phyloP scores from a whole-genome alignment of 2,113 vertebrate species.

The Rhinopomastus cyanomelas region DNA sequence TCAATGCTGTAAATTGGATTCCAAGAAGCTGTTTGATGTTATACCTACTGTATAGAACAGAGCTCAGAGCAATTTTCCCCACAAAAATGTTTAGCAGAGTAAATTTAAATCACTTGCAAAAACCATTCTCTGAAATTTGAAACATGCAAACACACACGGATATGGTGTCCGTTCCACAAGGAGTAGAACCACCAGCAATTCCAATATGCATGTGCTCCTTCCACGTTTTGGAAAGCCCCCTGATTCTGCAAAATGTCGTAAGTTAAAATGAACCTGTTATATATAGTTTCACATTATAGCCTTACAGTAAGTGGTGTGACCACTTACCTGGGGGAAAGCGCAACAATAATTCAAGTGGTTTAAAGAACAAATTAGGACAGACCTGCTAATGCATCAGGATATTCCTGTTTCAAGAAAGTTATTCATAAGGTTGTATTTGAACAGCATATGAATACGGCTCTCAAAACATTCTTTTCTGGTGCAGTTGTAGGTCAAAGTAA shows the following conservation, averaged over 20 bases:
- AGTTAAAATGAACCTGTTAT: neutral
- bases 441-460: neutral
- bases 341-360: neutral
- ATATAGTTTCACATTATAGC: slow-evolving; percentile 1
- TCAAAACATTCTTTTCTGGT: neutral
- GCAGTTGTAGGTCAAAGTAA: neutral
- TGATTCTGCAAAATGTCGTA: neutral
- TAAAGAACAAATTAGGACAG: slow-evolving; percentile 6
- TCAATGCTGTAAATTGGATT: slow-evolving; percentile 65
- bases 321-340: neutral
- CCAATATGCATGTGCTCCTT: neutral
- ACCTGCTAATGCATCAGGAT: neutral
- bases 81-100: slow-evolving; percentile 61
- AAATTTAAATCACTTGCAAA: slow-evolving; percentile 61
- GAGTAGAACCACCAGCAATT: slow-evolving; percentile 47
- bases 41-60: slow-evolving; percentile 40
- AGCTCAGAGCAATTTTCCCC: slow-evolving; percentile 53
- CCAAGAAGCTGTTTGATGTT: slow-evolving; percentile 68
- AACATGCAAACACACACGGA: slow-evolving; percentile 61
- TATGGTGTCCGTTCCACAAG: neutral
- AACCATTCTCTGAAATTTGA: slow-evolving; percentile 39
- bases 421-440: neutral
- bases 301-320: slow-evolving; percentile 1
- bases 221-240: neutral
- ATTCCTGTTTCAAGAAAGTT: neutral